Evolutionary conservation across 2,888 invertebrate species (phyloP), one percentile per base, ranked within the genome.

Genomic region (Platycheirus rosarum): DNA sequence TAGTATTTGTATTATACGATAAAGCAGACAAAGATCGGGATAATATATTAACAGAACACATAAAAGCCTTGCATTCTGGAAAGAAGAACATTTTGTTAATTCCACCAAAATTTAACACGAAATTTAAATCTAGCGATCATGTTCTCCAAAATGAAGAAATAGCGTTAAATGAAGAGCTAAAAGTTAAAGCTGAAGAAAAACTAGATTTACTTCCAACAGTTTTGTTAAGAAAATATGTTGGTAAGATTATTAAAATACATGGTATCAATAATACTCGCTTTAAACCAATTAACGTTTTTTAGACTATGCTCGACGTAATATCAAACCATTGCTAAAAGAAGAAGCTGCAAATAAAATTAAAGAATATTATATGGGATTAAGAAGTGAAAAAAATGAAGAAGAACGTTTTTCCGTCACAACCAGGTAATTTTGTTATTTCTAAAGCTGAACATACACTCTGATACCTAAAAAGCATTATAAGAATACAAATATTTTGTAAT

Each of bases 1-100:
- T 98, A 68, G 95, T 97, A 51, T 98, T 97, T 89, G 95, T 98
- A 84, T 92, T 98, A 23, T 90, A 97, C 75, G 98, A 98, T 91
- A 94, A 94, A 87, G 96, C 97, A 4, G 94, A 97, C 89, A 94
- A 95, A 37, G 85, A 87, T 16, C 80, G 88, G 9, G 90, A 90
- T 57, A 86, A 84, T 14, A 86, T 88, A 0, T 77, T 90, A 1
- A 88, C 89, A 0, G 88, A 89, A 86, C 97, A 98, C 88, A 95
- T 98, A 0, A 93, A 97, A 91, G 94, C 95, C 2, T 89, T 96
- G 75, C 96, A 95, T 88, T 92, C 92, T 0, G 93, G 93, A 0
- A 84, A 86, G 32, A 90, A 89, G 60, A 87, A 87, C 49, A 78
- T 86, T 1, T 63, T 86, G 0, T 76, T 84, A 4, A 88, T 89